These are phyloP conservation scores for Drosophila gunungcola DNA, from an alignment of 1,140 invertebrate species.

Conservation along the genomic window DNA sequence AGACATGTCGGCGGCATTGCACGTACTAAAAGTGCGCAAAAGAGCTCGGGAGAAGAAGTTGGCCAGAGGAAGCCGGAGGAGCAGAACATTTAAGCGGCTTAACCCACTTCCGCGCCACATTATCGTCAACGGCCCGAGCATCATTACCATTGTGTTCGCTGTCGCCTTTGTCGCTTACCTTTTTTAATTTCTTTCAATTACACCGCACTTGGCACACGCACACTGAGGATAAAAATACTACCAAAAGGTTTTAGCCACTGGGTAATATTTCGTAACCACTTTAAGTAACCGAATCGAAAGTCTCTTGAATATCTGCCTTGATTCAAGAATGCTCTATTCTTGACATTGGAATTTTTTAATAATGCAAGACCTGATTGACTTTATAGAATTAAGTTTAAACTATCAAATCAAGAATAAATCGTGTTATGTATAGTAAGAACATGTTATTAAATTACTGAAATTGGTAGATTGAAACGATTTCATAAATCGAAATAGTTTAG, in stretches of 20 bases:
- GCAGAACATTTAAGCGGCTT: slow-evolving; percentile 78
- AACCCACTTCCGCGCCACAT: slow-evolving; percentile 80
- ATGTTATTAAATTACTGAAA: too few relatives aligned
- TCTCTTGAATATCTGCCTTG: background rate
- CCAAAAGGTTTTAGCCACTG: slow-evolving; percentile 22
- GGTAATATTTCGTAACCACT: slow-evolving; percentile 18
- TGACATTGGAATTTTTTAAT: too few relatives aligned
- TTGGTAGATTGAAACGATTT: too few relatives aligned
- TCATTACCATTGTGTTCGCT: slow-evolving; percentile 43
- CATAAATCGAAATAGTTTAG: too few relatives aligned
- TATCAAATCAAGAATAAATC: too few relatives aligned
- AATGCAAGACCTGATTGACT: too few relatives aligned
- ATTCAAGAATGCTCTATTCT: background rate
- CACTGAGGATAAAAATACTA: slow-evolving; percentile 8
- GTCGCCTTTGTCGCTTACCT: slow-evolving; percentile 46
- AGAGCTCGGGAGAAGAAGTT: slow-evolving; percentile 5
- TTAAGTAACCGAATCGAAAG: too few relatives aligned
- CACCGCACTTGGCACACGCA: slow-evolving; percentile 69
- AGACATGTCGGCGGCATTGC: slow-evolving; percentile 23
- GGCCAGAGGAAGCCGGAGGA: slow-evolving; percentile 4
- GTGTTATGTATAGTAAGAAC: too few relatives aligned
- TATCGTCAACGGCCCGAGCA: slow-evolving; percentile 54
- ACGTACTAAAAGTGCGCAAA: slow-evolving; percentile 40
- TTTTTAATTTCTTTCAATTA: slow-evolving; percentile 82
- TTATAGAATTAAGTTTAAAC: too few relatives aligned